Conservation (phyloP, 2,888 invertebrate genomes). For the Erebia epiphron region DNA sequence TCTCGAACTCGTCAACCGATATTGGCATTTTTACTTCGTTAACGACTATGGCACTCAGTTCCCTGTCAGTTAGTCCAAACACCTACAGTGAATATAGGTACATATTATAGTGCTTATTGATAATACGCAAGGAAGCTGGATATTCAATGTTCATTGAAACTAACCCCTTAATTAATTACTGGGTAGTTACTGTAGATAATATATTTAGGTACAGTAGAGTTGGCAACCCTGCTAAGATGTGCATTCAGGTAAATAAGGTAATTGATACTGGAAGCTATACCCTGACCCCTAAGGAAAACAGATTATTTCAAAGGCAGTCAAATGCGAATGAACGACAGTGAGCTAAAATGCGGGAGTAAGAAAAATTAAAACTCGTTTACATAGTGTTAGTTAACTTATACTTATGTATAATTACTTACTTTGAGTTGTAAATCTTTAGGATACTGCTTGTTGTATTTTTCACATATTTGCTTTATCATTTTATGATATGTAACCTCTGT, state of each 20-base stretch:
- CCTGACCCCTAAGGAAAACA: no score
- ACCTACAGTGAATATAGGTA: constrained; percentile 48
- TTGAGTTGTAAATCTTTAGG: constrained; percentile 49
- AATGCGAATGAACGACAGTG: no score
- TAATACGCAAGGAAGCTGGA: no score
- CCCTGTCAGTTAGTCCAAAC: constrained; percentile 57
- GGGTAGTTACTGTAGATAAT: no score
- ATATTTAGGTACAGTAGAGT: no score
- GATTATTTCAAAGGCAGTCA: no score
- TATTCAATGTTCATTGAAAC: no score
- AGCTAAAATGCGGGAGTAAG: background rate
- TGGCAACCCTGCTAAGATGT: no score
- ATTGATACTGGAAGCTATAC: no score
- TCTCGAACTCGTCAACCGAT: constrained; percentile 82
- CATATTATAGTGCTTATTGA: no score
- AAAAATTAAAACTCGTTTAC: background rate
- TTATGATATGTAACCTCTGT: constrained; percentile 63
- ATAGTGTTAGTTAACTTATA: background rate
- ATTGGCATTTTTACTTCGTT: constrained; percentile 84
- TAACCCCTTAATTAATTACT: no score
- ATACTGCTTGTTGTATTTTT: constrained; percentile 55
- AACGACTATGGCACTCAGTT: constrained; percentile 78
- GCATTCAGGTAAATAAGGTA: no score
- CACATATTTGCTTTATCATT: constrained; percentile 55
- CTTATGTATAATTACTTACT: constrained; percentile 45